Evolutionary conservation across 1,140 invertebrate species (phyloP), one percentile per base, ranked within the genome.

Genomic region (Elysia chlorotica): DNA sequence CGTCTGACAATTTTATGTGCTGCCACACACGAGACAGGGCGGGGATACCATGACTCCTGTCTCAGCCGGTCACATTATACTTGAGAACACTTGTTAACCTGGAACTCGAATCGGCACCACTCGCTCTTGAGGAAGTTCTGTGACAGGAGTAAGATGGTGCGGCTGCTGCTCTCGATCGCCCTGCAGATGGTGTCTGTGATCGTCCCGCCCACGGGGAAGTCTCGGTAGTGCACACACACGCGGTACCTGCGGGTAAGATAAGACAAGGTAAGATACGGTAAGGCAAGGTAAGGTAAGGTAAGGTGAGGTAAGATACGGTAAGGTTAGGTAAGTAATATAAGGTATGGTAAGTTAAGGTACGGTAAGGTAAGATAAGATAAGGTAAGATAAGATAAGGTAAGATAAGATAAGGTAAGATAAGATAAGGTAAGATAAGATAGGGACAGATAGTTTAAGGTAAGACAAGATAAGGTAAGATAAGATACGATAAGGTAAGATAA

Each of bases 21-120:
- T n/a, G n/a, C n/a, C n/a, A n/a, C n/a, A n/a, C n/a, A n/a, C n/a
- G n/a, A n/a, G n/a, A n/a, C n/a, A n/a, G n/a, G n/a, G n/a, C n/a
- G n/a, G n/a, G n/a, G n/a, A n/a, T n/a, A n/a, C n/a, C n/a, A n/a
- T n/a, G n/a, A n/a, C n/a, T n/a, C n/a, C n/a, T n/a, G n/a, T n/a
- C n/a, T n/a, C n/a, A n/a, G n/a, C n/a, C n/a, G n/a, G n/a, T n/a
- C n/a, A n/a, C n/a, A n/a, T n/a, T n/a, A n/a, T n/a, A n/a, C n/a
- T 48, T n/a, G 41, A 48, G n/a, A 48, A 48, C n/a, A 48, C 10
- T n/a, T n/a, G 10, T n/a, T 48, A 48, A 69, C 48, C 73, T 75
- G 73, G 70, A 82, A 82, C 59, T 82, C 79, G 48, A 81, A 82
- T 19, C 74, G 71, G 48, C 79, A 82, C 81, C 81, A 82, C 41